phyloP scores from a whole-genome alignment of 2,888 invertebrate species.

The Cristatella mucedo region DNA sequence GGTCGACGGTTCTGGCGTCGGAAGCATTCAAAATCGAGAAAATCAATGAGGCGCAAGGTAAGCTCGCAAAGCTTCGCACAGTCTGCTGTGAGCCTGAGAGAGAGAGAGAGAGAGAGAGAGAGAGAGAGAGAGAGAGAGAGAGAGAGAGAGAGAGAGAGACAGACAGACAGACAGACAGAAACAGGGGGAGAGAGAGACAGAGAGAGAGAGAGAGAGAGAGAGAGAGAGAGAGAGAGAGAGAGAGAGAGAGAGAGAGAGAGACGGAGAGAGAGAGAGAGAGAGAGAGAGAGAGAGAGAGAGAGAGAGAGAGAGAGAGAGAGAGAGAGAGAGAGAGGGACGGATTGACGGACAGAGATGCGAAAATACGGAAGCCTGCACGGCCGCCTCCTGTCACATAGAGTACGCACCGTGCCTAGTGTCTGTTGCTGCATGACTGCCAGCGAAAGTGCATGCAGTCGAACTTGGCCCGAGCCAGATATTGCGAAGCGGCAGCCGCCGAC shows the following conservation, averaged over 20 bases:
- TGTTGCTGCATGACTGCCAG: background rate
- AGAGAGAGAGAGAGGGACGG: background rate
- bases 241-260: constrained; percentile 12
- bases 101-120: too few species aligned
- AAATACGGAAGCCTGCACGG: too few species aligned
- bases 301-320: constrained; percentile 1
- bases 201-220: constrained; percentile 11
- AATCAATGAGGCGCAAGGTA: constrained; percentile 75
- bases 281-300: constrained; percentile 9
- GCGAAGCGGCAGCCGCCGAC: too few species aligned
- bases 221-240: constrained; percentile 4
- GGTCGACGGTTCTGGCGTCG: constrained; percentile 74
- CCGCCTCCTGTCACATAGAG: too few species aligned
- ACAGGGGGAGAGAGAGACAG: too few species aligned
- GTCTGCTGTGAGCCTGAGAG: too few species aligned
- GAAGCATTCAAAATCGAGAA: constrained; percentile 87
- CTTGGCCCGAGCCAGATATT: too few species aligned
- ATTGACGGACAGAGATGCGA: too few species aligned
- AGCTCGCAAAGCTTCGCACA: too few species aligned
- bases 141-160: constrained; percentile 9
- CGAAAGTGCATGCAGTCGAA: too few species aligned
- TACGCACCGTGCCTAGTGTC: background rate
- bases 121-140: constrained; percentile 8
- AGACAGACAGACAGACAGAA: too few species aligned
- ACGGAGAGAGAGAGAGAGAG: constrained; percentile 12